Conservation (phyloP, 2,797 vertebrate species). For the Buceros bicornis region DNA sequence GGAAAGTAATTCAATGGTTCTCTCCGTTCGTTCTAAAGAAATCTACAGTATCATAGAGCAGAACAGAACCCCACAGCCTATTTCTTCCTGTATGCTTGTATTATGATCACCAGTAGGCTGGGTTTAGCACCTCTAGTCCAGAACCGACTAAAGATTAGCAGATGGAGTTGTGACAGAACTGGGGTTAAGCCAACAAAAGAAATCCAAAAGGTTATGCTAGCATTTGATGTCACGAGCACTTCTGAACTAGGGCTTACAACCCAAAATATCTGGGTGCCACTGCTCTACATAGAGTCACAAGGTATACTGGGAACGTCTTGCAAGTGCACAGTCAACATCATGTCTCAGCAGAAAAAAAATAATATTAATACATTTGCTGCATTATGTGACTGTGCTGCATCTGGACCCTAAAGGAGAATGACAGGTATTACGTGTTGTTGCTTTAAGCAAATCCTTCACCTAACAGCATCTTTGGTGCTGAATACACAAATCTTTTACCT, state of each 20-base stretch:
- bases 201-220: neutral
- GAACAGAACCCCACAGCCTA: neutral
- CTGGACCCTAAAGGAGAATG: neutral
- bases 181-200: neutral
- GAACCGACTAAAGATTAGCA: neutral
- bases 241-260: neutral
- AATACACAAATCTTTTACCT: neutral
- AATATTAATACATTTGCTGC: neutral
- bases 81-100: neutral
- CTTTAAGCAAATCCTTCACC: neutral
- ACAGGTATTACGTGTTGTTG: neutral
- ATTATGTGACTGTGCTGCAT: neutral
- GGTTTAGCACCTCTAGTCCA: neutral
- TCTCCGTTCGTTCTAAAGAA: neutral
- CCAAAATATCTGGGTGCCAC: neutral
- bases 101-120: neutral
- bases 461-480: neutral
- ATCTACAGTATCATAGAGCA: neutral
- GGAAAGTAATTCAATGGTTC: neutral
- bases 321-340: neutral
- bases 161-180: neutral
- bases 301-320: neutral
- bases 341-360: neutral
- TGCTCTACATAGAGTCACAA: neutral
- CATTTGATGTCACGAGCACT: neutral